phyloP scores from a whole-genome alignment of 2,797 vertebrate species.

The Lutjanus campechanus region DNA sequence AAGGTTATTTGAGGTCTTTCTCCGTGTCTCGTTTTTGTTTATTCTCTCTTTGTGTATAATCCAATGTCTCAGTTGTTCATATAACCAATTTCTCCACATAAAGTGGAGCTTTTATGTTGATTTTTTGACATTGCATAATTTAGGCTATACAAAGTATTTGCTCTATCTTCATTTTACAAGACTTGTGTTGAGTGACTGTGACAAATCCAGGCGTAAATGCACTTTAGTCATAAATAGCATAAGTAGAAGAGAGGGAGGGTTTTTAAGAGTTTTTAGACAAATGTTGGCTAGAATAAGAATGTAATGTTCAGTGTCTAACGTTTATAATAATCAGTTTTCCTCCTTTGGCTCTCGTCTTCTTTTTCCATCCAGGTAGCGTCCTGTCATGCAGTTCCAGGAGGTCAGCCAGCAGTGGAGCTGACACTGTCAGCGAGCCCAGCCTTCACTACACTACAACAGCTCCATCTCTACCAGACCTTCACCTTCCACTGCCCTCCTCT shows the following conservation, averaged over 20 bases:
- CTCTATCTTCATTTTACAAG: neutral
- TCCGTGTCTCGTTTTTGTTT: neutral
- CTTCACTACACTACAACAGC: constrained; percentile 56
- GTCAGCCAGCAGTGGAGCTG: constrained; percentile 81
- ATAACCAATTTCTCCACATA: neutral
- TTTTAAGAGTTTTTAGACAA: neutral
- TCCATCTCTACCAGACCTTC: constrained; percentile 58
- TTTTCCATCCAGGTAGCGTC: constrained; percentile 70
- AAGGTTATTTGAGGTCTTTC: neutral
- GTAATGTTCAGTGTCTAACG: neutral
- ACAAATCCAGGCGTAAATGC: neutral
- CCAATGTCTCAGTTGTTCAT: neutral
- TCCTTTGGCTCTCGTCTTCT: constrained; percentile 12
- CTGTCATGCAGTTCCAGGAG: constrained; percentile 86
- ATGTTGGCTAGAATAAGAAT: neutral
- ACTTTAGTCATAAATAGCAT: neutral
- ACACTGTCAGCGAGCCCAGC: constrained; percentile 80
- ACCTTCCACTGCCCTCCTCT: constrained; percentile 54
- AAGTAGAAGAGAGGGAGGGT: neutral
- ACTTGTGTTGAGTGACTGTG: neutral
- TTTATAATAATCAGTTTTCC: neutral
- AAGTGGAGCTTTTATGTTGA: neutral
- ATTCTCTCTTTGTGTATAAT: neutral
- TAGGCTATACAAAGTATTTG: neutral
- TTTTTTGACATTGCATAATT: neutral